Percentiles rank a stretch among this genome's conserved stretches.
These are phyloP conservation scores for Beris morrisii DNA, from an alignment of 2,888 invertebrate genomes.

Conservation along the genomic window DNA sequence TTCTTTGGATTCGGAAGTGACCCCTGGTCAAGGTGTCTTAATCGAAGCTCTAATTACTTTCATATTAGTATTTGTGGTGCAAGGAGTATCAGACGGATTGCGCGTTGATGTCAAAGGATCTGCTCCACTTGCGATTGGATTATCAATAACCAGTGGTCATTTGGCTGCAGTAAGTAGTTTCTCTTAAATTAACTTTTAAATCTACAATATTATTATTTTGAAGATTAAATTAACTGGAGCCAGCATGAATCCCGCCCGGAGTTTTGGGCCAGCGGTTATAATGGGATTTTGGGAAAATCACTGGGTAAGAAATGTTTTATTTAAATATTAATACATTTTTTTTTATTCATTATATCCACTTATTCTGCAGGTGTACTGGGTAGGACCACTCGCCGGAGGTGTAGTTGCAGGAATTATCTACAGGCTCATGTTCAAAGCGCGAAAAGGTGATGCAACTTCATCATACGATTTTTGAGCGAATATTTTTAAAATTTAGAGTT, in stretches of 20 bases:
- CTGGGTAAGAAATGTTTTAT: conserved; percentile 65
- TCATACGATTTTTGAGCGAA: conserved; percentile 73
- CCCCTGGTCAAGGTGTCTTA: conserved; percentile 75
- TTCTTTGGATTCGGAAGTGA: conserved; percentile 59
- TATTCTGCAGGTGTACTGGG: conserved; percentile 75
- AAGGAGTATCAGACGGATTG: conserved; percentile 79
- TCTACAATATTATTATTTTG: background rate
- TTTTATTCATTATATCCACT: background rate
- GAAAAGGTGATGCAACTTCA: conserved; percentile 68
- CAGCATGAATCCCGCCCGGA: conserved; percentile 92
- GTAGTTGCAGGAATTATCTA: conserved; percentile 74
- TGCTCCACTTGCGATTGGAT: conserved; percentile 83
- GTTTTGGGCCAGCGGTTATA: conserved; percentile 84
- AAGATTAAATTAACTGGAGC: conserved; percentile 81
- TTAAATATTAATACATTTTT: background rate
- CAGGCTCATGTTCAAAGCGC: conserved; percentile 68
- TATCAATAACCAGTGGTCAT: conserved; percentile 83
- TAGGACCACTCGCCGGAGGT: conserved; percentile 80
- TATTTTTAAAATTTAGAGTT: too few relatives aligned
- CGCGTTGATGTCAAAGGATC: conserved; percentile 80
- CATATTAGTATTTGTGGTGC: conserved; percentile 82
- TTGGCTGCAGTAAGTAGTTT: conserved; percentile 73
- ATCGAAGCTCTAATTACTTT: conserved; percentile 86
- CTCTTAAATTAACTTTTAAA: background rate
- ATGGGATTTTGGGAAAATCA: conserved; percentile 74